Percentiles rank a stretch among this genome's conserved stretches.
Conservation (phyloP, 1,140 invertebrate species). For the Apis florea region DNA sequence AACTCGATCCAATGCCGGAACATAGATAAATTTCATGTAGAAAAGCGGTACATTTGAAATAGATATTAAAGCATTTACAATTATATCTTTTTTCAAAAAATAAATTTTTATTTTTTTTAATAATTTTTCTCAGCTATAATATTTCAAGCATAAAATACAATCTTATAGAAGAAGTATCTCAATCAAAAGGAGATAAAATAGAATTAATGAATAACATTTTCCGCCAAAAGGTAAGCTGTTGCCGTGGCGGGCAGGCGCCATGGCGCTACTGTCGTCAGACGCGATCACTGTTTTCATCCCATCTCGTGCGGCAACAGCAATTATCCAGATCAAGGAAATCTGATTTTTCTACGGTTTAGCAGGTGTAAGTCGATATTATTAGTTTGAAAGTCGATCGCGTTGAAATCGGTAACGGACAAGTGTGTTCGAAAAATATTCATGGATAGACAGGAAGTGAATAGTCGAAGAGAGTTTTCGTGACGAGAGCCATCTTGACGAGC, state of each 20-base stretch:
- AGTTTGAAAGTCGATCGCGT: slow-evolving; percentile 1
- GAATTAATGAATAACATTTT: slow-evolving; percentile 38
- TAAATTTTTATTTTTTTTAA: neutral
- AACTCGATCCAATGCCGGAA: slow-evolving; percentile 34
- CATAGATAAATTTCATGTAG: slow-evolving; percentile 6
- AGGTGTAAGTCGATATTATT: slow-evolving; percentile 59
- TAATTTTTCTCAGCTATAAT: neutral
- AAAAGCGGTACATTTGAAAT: slow-evolving; percentile 48
- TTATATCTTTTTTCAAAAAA: fast-evolving
- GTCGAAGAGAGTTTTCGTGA: slow-evolving; percentile 63
- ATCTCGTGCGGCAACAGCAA: slow-evolving; percentile 59
- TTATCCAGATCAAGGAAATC: slow-evolving; percentile 57
- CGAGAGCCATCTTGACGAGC: slow-evolving; percentile 76
- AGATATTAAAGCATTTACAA: neutral
- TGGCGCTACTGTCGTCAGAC: slow-evolving; percentile 72
- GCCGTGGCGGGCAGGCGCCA: slow-evolving; percentile 53
- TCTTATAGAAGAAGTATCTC: neutral
- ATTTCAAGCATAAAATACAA: neutral
- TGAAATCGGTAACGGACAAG: slow-evolving; percentile 44
- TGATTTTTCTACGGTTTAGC: slow-evolving; percentile 48
- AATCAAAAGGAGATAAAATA: neutral
- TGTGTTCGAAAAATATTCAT: slow-evolving; percentile 71
- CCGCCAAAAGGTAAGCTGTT: slow-evolving; percentile 68
- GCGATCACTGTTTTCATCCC: slow-evolving; percentile 73
- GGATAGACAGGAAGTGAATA: slow-evolving; percentile 70